Evolutionary conservation across 2,888 invertebrate genomes (phyloP), one percentile per base, ranked within the genome.

Genomic region (Loripinus fragilis): DNA sequence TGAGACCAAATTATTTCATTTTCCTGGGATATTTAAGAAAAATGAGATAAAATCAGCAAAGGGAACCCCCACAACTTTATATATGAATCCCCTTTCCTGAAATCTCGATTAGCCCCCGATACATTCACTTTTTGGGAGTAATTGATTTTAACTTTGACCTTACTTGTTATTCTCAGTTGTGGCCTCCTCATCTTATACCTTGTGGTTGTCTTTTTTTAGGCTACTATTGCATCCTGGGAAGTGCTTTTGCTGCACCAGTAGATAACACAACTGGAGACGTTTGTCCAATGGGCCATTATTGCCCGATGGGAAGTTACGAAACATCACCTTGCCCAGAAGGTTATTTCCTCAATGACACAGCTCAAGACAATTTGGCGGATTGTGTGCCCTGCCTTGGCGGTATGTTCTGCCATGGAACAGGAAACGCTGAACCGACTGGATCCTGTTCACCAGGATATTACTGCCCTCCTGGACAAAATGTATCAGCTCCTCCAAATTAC

Each of bases 241-340:
- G 92, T 10, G 77, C 76, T 28, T 79, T 60, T 1, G 71, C 87
- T 25, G 86, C 86, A 1, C 92, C 92, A 17, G 85, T 86, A 28
- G 91, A 91, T 78, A 88, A 85, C 33, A 69, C 67, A 1, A 92
- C 91, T 12, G 93, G 93, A 2, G 85, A 90, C 73, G 73, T 89
- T 12, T 92, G 92, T 78, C 92, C 91, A 17, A 86, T 86, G 25
- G 92, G 92, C 52, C 89, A 91, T 77, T 92, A 89, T 80, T 93
- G 93, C 71, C 91, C 92, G n/a, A 74, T 66, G 10, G 89, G 88
- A 8, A 89, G 87, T 67, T 66, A 81, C 7, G 74, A 65, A 8
- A 74, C 85, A 7, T 77, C 48, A 8, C 86, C 91, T 0, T 92
- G 92, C 73, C 86, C 87, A 10, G 72, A 86, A 64, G 90, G 91